A percentile compares a stretch with the other conserved stretches of the same genome.
Evolutionary conservation across 23 tunicate species (phyloP).

Genomic region (Diplosoma virens): DNA sequence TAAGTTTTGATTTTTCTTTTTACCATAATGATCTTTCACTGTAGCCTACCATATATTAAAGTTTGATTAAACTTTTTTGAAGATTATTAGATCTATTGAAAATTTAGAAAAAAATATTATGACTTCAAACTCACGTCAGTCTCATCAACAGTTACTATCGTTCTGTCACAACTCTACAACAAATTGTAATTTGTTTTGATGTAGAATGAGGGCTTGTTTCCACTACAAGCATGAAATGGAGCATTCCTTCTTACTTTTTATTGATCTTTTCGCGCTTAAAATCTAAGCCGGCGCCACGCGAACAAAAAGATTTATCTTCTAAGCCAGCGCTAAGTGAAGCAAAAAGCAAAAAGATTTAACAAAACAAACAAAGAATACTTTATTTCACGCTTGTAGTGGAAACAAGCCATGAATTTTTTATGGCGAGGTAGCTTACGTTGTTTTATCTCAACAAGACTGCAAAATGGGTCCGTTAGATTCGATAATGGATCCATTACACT

Average conservation of each 20-base stretch:
- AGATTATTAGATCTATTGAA: not conserved
- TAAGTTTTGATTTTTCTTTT: constrained; percentile 15
- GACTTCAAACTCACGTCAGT: not conserved
- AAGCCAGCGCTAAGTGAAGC: too few species aligned
- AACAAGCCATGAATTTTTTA: not conserved
- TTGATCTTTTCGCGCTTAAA: too few species aligned
- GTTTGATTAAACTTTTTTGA: not conserved
- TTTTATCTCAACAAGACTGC: not conserved
- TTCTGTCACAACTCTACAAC: not conserved
- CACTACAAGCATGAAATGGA: too few species aligned
- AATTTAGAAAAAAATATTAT: not conserved
- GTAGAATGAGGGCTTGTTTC: not conserved
- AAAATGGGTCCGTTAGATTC: not conserved
- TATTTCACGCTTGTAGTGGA: too few species aligned
- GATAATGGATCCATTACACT: not conserved
- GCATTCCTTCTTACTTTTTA: too few species aligned
- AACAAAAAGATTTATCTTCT: too few species aligned
- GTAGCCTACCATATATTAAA: constrained; percentile 12
- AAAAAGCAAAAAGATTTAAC: too few species aligned
- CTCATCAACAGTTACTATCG: not conserved
- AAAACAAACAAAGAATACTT: too few species aligned
- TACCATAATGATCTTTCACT: constrained; percentile 1
- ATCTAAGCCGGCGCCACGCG: too few species aligned
- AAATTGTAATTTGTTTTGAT: not conserved
- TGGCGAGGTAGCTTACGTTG: not conserved